Conservation (phyloP, 2,888 invertebrate species). For the Morpho helenor region DNA sequence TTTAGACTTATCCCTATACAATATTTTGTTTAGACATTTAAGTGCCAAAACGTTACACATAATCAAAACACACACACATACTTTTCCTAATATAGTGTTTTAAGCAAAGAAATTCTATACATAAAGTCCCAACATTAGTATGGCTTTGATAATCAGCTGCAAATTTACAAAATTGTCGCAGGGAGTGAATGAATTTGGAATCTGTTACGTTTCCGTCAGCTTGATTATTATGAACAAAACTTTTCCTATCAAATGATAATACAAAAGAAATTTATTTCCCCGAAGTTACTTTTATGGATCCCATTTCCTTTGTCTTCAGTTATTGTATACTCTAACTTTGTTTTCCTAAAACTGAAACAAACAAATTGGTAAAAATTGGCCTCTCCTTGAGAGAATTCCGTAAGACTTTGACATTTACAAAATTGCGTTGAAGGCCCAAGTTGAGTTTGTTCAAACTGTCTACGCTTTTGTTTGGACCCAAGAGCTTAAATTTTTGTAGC, state of each 20-base stretch:
- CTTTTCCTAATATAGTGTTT: no score
- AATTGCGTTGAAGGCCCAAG: constrained; percentile 5
- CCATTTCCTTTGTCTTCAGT: constrained; percentile 26
- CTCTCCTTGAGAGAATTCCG: constrained; percentile 9
- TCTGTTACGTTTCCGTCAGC: no score
- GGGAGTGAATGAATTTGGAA: no score
- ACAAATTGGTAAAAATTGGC: constrained; percentile 17
- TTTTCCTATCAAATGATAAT: constrained; percentile 21
- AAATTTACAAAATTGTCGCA: no score
- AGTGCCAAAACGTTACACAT: no score
- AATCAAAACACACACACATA: no score
- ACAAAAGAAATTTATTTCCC: constrained; percentile 27
- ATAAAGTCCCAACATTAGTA: no score
- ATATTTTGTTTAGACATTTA: no score
- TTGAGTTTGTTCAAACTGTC: not conserved
- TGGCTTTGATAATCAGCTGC: no score
- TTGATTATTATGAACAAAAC: constrained; percentile 12
- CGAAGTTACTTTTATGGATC: constrained; percentile 28
- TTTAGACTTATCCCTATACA: no score
- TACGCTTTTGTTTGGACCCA: constrained; percentile 2
- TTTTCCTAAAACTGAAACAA: constrained; percentile 19
- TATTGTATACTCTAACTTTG: constrained; percentile 26
- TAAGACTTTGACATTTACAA: constrained; percentile 20
- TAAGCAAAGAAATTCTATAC: no score
- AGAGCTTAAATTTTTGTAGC: not conserved